phyloP scores from a whole-genome alignment of 2,113 vertebrate species.

The Tinamus guttatus region DNA sequence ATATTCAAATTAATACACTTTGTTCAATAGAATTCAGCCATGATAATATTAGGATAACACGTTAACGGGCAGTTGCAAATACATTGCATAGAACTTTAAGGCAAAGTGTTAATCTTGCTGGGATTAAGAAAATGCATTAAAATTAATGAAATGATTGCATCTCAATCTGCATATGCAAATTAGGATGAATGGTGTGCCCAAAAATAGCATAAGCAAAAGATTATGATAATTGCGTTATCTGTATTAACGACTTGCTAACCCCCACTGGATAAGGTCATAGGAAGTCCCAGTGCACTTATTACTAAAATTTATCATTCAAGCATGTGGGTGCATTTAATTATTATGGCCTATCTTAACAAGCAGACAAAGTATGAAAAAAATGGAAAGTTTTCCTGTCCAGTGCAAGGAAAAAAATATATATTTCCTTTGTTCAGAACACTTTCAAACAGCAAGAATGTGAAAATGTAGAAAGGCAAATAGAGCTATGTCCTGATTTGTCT shows the following conservation, averaged over 20 bases:
- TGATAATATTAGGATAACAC: slow-evolving; percentile 11
- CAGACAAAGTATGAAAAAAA: slow-evolving; percentile 23
- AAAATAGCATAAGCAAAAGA: slow-evolving; percentile 54
- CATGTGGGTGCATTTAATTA: slow-evolving; percentile 53
- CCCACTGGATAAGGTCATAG: slow-evolving; percentile 72
- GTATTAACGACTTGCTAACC: slow-evolving; percentile 75
- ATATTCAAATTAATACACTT: not conserved
- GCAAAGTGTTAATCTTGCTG: slow-evolving; percentile 50
- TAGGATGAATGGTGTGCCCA: slow-evolving; percentile 30
- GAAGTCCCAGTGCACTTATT: slow-evolving; percentile 42
- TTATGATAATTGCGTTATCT: slow-evolving; percentile 68
- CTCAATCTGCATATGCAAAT: slow-evolving; percentile 73
- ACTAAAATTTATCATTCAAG: slow-evolving; percentile 64
- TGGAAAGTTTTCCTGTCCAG: not conserved
- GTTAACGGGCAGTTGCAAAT: slow-evolving; percentile 29
- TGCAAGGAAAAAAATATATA: not conserved
- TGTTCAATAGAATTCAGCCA: slow-evolving; percentile 12
- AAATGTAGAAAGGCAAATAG: not conserved
- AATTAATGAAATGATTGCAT: slow-evolving; percentile 72
- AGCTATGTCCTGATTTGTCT: not conserved
- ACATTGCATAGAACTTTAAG: slow-evolving; percentile 11
- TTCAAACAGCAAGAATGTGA: not conserved
- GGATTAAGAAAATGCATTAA: slow-evolving; percentile 70
- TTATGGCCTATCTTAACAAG: slow-evolving; percentile 51
- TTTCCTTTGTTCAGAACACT: not conserved